Conservation (phyloP, 92 coral and sea anemone species). For the Zoanthus sansibaricus region DNA sequence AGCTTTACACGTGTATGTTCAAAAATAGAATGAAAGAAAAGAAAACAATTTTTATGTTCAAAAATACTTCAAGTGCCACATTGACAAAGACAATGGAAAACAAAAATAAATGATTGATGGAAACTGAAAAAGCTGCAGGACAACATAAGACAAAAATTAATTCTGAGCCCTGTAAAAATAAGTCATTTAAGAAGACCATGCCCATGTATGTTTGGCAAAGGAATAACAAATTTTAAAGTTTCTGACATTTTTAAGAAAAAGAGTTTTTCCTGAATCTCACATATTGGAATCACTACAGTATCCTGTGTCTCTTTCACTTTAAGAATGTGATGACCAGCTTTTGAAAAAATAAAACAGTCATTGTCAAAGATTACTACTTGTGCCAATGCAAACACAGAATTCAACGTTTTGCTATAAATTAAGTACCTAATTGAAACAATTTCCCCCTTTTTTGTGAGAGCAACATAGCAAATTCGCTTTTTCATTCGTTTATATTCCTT, state of each 20-base stretch:
- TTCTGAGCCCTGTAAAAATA: too few relatives aligned
- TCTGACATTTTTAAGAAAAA: constrained; percentile 18
- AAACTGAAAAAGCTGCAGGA: too few relatives aligned
- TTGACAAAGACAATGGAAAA: too few relatives aligned
- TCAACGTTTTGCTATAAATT: constrained; percentile 29
- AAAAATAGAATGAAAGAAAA: too few relatives aligned
- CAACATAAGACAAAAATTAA: too few relatives aligned
- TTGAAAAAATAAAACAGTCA: constrained; percentile 46
- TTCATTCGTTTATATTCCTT: too few relatives aligned
- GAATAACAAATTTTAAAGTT: constrained; percentile 51
- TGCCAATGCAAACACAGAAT: constrained; percentile 46
- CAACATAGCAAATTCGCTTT: too few relatives aligned
- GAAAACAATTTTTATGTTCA: too few relatives aligned
- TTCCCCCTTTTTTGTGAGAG: neutral
- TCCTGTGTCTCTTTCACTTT: neutral
- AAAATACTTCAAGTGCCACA: too few relatives aligned
- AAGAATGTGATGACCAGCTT: constrained; percentile 46
- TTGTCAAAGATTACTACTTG: constrained; percentile 4
- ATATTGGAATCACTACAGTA: constrained; percentile 18
- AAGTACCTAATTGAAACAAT: constrained; percentile 51
- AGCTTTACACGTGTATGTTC: too few relatives aligned
- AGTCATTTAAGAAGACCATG: constrained; percentile 54
- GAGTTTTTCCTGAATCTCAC: constrained; percentile 46
- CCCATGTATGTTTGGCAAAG: constrained; percentile 55
- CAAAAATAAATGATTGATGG: too few relatives aligned